phyloP scores from a whole-genome alignment of 2,888 invertebrate species.

The Tribolium freemani region DNA sequence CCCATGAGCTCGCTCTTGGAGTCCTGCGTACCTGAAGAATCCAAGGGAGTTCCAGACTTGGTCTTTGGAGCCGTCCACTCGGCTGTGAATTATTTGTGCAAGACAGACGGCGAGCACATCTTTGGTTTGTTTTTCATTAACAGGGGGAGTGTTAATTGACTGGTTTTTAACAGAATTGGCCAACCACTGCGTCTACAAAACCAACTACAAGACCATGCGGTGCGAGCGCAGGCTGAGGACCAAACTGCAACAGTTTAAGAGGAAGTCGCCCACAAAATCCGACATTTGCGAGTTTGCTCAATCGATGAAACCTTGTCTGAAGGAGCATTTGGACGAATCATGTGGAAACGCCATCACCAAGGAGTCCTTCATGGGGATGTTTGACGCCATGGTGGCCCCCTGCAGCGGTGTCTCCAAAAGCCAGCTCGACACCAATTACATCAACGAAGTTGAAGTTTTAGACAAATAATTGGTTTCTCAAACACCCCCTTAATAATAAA shows the following conservation, averaged over 20 bases:
- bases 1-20: constrained; percentile 50
- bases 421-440: constrained; percentile 1
- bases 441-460: constrained; percentile 11
- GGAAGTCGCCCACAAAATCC: constrained; percentile 26
- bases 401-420: background rate
- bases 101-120: constrained; percentile 57
- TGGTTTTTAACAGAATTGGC: constrained; percentile 49
- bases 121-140: constrained; percentile 50
- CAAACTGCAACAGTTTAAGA: constrained; percentile 34
- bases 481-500: background rate
- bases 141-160: background rate
- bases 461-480: background rate
- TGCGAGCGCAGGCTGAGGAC: constrained; percentile 38
- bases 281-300: constrained; percentile 40
- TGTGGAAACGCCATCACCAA: constrained; percentile 42
- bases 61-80: constrained; percentile 42
- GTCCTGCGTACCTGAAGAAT: constrained; percentile 52
- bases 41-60: constrained; percentile 49
- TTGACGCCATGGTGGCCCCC: constrained; percentile 35
- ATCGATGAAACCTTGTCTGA: constrained; percentile 40
- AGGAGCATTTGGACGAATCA: constrained; percentile 38
- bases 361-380: constrained; percentile 42
- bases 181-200: constrained; percentile 50
- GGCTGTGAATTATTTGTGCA: constrained; percentile 48
- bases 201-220: constrained; percentile 7